Base-by-base conservation (phyloP, 2,888 invertebrate species). In the Palloptera scutellata region DNA sequence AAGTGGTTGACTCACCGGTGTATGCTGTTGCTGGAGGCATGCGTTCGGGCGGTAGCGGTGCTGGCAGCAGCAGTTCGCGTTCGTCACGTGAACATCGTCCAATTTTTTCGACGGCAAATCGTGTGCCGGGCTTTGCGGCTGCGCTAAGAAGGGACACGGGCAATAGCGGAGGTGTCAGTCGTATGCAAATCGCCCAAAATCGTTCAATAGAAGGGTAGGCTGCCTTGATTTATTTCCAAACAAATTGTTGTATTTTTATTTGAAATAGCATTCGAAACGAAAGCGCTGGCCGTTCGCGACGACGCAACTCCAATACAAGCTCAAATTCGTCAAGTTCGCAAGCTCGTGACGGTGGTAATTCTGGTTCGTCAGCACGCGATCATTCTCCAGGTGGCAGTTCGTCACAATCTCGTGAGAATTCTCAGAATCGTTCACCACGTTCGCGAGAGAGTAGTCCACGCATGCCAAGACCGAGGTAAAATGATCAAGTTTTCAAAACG, bases 381-480 rank as follows among this genome's bases (percentile, higher is more conserved):
- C 86, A 61, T 82, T 87, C 71, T 81, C 87, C 82, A 15, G 78
- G 75, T 61, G 72, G 70, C 73, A 80, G 78, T 40, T 78, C 79
- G 4, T 71, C 77, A n/a, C 79, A 78, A 40, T 81, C 83, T 13
- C 78, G 83, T 43, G 84, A 83, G n/a, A 78, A 75, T 64, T 84
- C 84, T 10, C 79, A 78, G 64, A 79, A 79, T 45, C 78, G 83
- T 41, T 74, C 77, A 4, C 74, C 78, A 61, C 76, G 89, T n/a
- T 92, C 92, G 0, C 86, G 93, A 8, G 92, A 93, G 20, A 88
- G 88, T 15, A 93, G 93, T n/a, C 91, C 91, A 0, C 87, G 89
- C 70, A 87, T 89, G 85, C 91, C 92, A 0, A 86, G 93, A 51
- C 90, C 93, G 0, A 87, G 92, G 67, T 84, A 70, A 53, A 15